phyloP scores from a whole-genome alignment of 2,797 vertebrate genomes.

The Oryzias sinensis region DNA sequence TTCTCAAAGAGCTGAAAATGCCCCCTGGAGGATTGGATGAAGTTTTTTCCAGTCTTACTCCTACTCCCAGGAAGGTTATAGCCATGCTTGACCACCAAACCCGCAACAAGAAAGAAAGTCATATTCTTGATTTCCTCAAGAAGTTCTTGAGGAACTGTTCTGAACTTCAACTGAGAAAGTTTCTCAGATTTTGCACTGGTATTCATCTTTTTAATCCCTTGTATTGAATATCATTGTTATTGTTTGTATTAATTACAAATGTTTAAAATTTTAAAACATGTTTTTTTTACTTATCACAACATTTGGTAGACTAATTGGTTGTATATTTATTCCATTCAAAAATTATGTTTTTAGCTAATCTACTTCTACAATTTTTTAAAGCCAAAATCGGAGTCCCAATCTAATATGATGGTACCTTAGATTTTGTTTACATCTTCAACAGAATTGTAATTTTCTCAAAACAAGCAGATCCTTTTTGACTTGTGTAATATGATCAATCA shows the following conservation, averaged over 20 bases:
- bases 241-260: neutral
- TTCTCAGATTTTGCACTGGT: neutral
- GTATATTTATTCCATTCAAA: neutral
- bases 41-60: constrained; percentile 1
- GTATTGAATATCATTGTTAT: neutral
- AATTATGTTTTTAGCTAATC: neutral
- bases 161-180: too few relatives aligned
- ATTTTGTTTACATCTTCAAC: neutral
- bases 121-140: too few relatives aligned
- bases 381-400: neutral
- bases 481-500: neutral
- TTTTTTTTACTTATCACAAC: neutral
- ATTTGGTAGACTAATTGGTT: neutral
- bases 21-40: neutral
- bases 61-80: neutral
- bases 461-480: too few relatives aligned
- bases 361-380: neutral
- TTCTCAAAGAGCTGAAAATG: too few relatives aligned
- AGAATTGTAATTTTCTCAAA: neutral
- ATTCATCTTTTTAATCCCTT: neutral
- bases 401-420: neutral
- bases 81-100: too few relatives aligned
- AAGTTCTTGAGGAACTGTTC: too few relatives aligned
- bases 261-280: neutral
- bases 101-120: too few relatives aligned